Conservation (phyloP, 2,113 vertebrate species). For the Xenopus borealis region DNA sequence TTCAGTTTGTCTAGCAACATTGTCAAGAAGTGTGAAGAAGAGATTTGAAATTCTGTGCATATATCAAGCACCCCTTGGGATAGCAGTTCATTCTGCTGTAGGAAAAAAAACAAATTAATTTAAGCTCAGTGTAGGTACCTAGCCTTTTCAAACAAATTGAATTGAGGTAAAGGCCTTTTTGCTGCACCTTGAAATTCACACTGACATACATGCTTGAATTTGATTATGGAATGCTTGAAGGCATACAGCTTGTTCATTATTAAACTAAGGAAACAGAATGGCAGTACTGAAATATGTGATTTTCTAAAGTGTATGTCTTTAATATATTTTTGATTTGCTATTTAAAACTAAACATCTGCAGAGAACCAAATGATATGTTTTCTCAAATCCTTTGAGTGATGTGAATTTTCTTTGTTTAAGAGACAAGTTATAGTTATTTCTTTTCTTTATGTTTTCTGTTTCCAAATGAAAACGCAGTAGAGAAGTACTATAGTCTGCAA, state of each 20-base stretch:
- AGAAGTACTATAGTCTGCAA: too few relatives aligned
- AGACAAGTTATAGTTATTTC: not conserved
- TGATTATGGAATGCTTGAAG: conserved; percentile 65
- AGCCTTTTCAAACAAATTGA: conserved; percentile 46
- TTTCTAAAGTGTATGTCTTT: conserved; percentile 33
- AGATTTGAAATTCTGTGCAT: conserved; percentile 32
- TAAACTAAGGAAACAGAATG: conserved; percentile 61
- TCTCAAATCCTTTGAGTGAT: conserved; percentile 19
- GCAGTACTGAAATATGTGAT: conserved; percentile 57
- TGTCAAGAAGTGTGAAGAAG: conserved; percentile 37
- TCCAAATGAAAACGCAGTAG: too few relatives aligned
- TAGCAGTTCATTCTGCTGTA: conserved; percentile 39
- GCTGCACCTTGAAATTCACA: conserved; percentile 69
- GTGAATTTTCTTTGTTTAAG: not conserved
- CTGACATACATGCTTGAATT: conserved; percentile 60
- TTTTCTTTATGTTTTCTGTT: too few relatives aligned
- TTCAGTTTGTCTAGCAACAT: conserved; percentile 35
- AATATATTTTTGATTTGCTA: conserved; percentile 15
- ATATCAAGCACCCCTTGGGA: conserved; percentile 41
- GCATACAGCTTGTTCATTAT: conserved; percentile 69
- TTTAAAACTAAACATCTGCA: conserved; percentile 33
- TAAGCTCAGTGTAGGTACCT: conserved; percentile 46
- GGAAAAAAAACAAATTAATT: conserved; percentile 45
- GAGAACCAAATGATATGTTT: conserved; percentile 8
- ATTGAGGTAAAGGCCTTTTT: conserved; percentile 54